Base-by-base conservation (phyloP, 2,113 vertebrate species). In the Scalopus aquaticus region DNA sequence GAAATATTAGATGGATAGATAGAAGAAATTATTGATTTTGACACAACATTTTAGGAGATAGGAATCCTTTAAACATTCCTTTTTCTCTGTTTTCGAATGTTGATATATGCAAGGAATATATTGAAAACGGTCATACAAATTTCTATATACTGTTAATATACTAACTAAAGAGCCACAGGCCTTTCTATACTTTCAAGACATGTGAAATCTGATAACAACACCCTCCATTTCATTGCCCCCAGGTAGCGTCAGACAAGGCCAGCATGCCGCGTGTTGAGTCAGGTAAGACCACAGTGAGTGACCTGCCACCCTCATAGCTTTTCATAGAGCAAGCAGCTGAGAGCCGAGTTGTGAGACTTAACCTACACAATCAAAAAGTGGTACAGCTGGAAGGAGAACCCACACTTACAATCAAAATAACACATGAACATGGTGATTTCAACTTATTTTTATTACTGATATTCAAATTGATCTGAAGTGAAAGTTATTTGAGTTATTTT, bases 401-500 rank as follows among this genome's bases (percentile, higher is more conserved):
- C 5, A 62, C 0, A 19, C 8, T 69, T 26, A n/a, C 93, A 56
- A 80, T 49, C 24, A 35, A 10, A 42, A 62, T 24, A 22, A 12
- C 0, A 67, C 56, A 78, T 0, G 2, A 20, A 88, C 56, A 78
- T 82, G 3, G 1, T 15, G 15, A 77, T 64, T 92, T 60, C 12
- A 92, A 81, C 30, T 32, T 92, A 46, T 30, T 83, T 22, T 32
- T 92, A 62, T 88, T 60, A 26, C 0, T 32, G 62, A 19, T 74
- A 54, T 30, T 88, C 26, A 81, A 80, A 78, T 69, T 39, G 85
- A 58, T 37, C 24, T 22, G 2, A 16, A 74, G 22, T 70, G 5
- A 91, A 62, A 70, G 60, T 37, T 84, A 11, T 65, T 86, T 89
- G 16, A 22, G 30, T 74, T 46, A 54, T 78, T 93, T 93, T 83